These are phyloP conservation scores for Dusona sp. DNA, from an alignment of 2,888 invertebrate species.

Conservation along the genomic window DNA sequence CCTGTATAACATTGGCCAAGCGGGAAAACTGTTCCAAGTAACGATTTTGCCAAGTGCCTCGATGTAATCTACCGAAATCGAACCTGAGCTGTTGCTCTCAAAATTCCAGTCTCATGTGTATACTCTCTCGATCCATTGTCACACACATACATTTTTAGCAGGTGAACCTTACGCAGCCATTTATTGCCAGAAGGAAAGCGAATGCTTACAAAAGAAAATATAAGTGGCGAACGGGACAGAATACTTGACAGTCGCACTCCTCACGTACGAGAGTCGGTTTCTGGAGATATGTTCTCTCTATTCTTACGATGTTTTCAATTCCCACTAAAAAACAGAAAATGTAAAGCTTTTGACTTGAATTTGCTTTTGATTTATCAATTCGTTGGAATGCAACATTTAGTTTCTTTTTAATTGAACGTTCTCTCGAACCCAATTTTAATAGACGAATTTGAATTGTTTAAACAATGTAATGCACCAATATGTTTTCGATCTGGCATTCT, in stretches of 20 bases:
- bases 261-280: neutral
- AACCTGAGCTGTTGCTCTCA: slow-evolving; percentile 51
- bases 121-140: slow-evolving; percentile 22
- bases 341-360: neutral
- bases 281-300: neutral
- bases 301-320: neutral
- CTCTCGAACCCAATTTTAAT: too few relatives aligned
- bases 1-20: slow-evolving; percentile 53
- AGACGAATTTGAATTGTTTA: too few relatives aligned
- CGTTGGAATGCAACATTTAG: neutral
- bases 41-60: slow-evolving; percentile 63
- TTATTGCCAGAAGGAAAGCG: slow-evolving; percentile 24
- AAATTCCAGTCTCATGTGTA: slow-evolving; percentile 33
- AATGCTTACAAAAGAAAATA: neutral
- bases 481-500: too few relatives aligned
- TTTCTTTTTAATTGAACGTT: neutral
- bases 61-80: slow-evolving; percentile 64
- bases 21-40: slow-evolving; percentile 38
- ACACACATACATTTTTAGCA: slow-evolving; percentile 14
- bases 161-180: slow-evolving; percentile 31
- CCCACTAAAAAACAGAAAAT: neutral
- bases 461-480: too few relatives aligned
- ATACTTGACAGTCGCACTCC: neutral
- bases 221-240: neutral
- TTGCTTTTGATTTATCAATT: neutral